Evolutionary conservation across 2,797 vertebrate genomes (phyloP).

Genomic region (Botia kubotai): DNA sequence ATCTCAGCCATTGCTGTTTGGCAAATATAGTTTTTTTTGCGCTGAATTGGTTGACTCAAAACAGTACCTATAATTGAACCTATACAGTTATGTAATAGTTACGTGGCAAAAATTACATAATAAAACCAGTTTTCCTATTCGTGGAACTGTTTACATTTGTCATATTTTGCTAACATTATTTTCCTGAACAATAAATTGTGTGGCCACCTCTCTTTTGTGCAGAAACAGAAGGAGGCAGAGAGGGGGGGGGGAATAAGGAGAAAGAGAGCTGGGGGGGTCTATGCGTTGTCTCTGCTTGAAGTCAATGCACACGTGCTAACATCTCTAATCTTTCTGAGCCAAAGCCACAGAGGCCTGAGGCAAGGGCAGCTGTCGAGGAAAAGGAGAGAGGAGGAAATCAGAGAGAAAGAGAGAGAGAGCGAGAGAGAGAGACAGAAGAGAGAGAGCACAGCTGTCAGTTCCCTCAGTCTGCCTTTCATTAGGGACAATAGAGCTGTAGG

Average conservation of each 20-base stretch:
- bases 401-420: slow-evolving; percentile 10
- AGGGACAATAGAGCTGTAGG: slow-evolving; percentile 34
- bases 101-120: neutral
- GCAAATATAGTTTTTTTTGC: too few relatives aligned
- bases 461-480: slow-evolving; percentile 43
- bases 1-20: too few relatives aligned
- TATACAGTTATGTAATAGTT: neutral
- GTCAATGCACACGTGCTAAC: slow-evolving; percentile 39
- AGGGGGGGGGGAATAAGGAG: too few relatives aligned
- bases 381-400: slow-evolving; percentile 32
- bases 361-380: slow-evolving; percentile 44
- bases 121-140: neutral
- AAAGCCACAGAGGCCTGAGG: slow-evolving; percentile 29
- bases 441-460: slow-evolving; percentile 38
- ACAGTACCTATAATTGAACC: too few relatives aligned
- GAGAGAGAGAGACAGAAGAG: slow-evolving; percentile 1
- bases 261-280: neutral
- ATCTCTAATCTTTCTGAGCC: slow-evolving; percentile 43
- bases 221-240: neutral
- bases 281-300: slow-evolving; percentile 55
- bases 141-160: neutral
- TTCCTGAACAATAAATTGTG: slow-evolving; percentile 1
- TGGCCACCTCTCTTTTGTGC: neutral
- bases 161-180: slow-evolving; percentile 19
- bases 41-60: too few relatives aligned